These are phyloP conservation scores for Eupristina koningsbergeri DNA, from an alignment of 1,140 invertebrate genomes.

Conservation along the genomic window DNA sequence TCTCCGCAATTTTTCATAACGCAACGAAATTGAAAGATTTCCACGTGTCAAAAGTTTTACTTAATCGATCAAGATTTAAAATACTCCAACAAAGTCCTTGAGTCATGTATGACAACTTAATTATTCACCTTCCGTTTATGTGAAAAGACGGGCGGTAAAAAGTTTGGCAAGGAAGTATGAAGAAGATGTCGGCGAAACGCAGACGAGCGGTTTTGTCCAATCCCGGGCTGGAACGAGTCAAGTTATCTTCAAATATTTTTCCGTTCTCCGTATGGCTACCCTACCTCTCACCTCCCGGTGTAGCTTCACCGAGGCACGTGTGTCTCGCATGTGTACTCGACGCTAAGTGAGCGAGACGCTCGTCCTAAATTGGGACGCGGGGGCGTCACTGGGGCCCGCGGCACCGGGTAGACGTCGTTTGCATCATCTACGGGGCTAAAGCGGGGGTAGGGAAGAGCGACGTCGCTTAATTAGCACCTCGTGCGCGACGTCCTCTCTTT, in stretches of 20 bases:
- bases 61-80: neutral
- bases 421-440: too few species aligned
- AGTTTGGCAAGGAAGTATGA: neutral
- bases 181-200: too few species aligned
- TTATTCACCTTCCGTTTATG: neutral
- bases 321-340: too few species aligned
- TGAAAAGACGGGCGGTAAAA: neutral
- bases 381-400: constrained; percentile 52
- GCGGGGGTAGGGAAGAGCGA: constrained; percentile 14
- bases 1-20: neutral
- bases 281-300: too few species aligned
- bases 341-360: constrained; percentile 33
- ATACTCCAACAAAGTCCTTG: neutral
- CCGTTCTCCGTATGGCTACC: neutral
- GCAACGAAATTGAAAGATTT: neutral
- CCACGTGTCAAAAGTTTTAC: neutral
- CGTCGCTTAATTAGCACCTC: constrained; percentile 66
- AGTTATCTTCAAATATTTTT: neutral
- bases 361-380: constrained; percentile 65
- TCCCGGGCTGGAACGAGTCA: neutral
- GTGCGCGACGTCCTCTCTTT: neutral
- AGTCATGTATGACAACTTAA: neutral
- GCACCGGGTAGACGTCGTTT: constrained; percentile 2
- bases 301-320: too few species aligned
- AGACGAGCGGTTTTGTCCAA: too few species aligned